phyloP scores from a whole-genome alignment of 2,113 vertebrate genomes.

The Coptodon bakossiorum region DNA sequence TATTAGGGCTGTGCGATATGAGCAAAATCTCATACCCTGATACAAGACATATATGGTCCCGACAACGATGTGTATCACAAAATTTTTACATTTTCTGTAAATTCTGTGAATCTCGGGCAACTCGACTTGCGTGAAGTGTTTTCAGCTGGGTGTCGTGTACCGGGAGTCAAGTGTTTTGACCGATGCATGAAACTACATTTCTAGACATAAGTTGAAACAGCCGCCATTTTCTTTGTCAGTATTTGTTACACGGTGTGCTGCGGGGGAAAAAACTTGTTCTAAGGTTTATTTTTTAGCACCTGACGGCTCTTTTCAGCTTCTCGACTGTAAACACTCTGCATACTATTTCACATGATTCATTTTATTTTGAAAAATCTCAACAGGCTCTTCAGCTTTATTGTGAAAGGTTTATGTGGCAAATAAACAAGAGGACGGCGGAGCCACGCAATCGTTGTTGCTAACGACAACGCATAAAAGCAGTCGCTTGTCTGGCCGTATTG shows the following conservation, averaged over 20 bases:
- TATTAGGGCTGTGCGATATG: neutral
- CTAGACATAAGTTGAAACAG: rapidly evolving
- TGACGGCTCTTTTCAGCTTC: neutral
- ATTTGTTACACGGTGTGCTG: rapidly evolving
- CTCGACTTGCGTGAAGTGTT: rapidly evolving
- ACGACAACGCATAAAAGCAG: neutral
- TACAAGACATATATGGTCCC: neutral
- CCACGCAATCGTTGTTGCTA: rapidly evolving
- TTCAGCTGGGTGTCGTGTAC: rapidly evolving
- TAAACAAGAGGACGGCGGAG: rapidly evolving
- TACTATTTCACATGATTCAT: neutral
- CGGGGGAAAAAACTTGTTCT: rapidly evolving
- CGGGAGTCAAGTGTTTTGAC: rapidly evolving
- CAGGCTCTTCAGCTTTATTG: neutral
- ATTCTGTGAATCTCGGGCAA: neutral
- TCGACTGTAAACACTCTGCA: neutral
- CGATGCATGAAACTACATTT: neutral
- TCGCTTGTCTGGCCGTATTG: neutral
- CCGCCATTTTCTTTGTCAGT: neutral
- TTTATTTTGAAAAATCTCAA: neutral
- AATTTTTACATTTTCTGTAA: neutral
- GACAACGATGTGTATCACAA: rapidly evolving
- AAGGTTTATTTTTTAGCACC: neutral
- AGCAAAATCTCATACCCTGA: neutral
- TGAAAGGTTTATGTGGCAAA: neutral